Evolutionary conservation across 2,797 vertebrate species (phyloP), one percentile per base, ranked within the genome.

Genomic region (Clarias laeviceps): DNA sequence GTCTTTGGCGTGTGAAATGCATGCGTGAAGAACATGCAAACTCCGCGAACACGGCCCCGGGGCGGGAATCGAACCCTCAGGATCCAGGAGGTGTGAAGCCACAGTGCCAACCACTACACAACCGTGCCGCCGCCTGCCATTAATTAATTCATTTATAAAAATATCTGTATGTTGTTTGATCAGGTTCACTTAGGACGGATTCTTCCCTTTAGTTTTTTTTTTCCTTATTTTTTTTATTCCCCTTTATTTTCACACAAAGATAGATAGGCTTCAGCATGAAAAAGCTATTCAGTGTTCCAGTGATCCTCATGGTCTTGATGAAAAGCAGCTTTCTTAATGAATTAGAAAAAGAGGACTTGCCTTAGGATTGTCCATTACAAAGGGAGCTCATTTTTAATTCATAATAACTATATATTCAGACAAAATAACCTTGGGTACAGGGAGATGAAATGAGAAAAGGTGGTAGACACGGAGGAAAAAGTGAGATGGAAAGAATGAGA

Each of bases 341-440:
- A 87, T 84, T 57, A 82, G 8, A 62, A 77, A 54, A 3, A 9
- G 32, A 59, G 57, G 74, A 27, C 76, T 88, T 29, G 5, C 81
- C 59, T 73, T 45, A 32, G 17, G 85, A 82, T 70, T 82, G 59
- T 77, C 24, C 64, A 79, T 77, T 34, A 82, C 68, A 62, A 54
- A 74, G 54, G 54, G 54, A 88, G 73, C 83, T 86, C 4, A 56
- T 84, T 86, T 85, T 87, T 81, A 61, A 84, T 87, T 89, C 79
- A 88, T 73, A 82, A 88, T 86, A 87, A 86, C 59, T 12, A 50
- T 87, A 85, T 61, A 77, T 85, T 29, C 65, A 85, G 70, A 79
- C 64, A 66, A 86, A 86, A 82, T 84, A 86, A 86, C 85, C 87
- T 88, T 82, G 79, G 84, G 62, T 69, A 65, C 4, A 40, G 54